A percentile compares a stretch with the other conserved stretches of the same genome.
Evolutionary conservation across 2,797 vertebrate genomes (phyloP).

Genomic region (Discoglossus pictus): DNA sequence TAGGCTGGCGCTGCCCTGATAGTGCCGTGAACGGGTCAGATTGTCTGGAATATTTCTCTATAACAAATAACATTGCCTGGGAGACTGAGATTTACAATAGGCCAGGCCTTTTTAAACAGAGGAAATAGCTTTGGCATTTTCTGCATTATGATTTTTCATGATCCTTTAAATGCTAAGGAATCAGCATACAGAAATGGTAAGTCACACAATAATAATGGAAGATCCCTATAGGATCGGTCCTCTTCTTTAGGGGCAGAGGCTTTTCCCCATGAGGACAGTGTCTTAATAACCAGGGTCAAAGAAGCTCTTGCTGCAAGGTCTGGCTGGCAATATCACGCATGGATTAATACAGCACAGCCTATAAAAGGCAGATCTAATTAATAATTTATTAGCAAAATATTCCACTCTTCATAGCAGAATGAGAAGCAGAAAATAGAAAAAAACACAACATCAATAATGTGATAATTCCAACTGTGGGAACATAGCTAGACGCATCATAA

Average conservation of each 20-base stretch:
- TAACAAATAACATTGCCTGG: slow-evolving; percentile 38
- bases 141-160: slow-evolving; percentile 46
- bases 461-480: slow-evolving; percentile 68
- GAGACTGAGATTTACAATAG: slow-evolving; percentile 32
- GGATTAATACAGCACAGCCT: slow-evolving; percentile 62
- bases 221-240: slow-evolving; percentile 11
- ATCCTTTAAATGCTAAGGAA: slow-evolving; percentile 51
- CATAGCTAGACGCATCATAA: slow-evolving; percentile 72
- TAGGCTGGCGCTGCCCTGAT: background rate
- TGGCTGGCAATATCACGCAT: slow-evolving; percentile 42
- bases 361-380: slow-evolving; percentile 67
- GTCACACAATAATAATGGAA: slow-evolving; percentile 33
- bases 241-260: slow-evolving; percentile 8
- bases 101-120: slow-evolving; percentile 36
- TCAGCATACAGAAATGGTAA: slow-evolving; percentile 14
- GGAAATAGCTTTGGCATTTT: slow-evolving; percentile 51
- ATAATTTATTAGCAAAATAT: slow-evolving; percentile 66
- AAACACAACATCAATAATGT: slow-evolving; percentile 63
- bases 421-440: slow-evolving; percentile 37
- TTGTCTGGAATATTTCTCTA: slow-evolving; percentile 25
- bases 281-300: slow-evolving; percentile 42
- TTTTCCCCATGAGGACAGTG: slow-evolving; percentile 11
- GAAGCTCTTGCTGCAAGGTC: slow-evolving; percentile 44
- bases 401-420: slow-evolving; percentile 55
- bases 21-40: background rate